Evolutionary conservation across 2,888 invertebrate species (phyloP).

Genomic region (Unio delphinus): DNA sequence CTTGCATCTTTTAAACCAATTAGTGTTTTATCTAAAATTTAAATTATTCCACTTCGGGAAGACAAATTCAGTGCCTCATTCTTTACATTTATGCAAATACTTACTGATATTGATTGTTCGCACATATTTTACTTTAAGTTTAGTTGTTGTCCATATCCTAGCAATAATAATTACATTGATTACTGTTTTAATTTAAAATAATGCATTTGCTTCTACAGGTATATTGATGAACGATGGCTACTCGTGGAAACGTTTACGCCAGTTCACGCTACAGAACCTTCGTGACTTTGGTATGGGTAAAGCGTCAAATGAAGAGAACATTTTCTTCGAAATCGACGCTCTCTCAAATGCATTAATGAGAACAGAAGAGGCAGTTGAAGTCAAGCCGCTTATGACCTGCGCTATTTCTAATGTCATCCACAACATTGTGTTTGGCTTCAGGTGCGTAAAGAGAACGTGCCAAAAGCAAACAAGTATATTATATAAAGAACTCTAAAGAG

Average conservation of each 20-base stretch:
- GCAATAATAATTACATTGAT: too few relatives aligned
- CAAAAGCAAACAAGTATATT: too few relatives aligned
- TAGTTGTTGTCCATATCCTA: too few relatives aligned
- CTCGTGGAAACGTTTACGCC: slow-evolving; percentile 31
- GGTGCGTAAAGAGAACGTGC: slow-evolving; percentile 17
- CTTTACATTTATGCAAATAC: too few relatives aligned
- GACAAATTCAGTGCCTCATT: too few relatives aligned
- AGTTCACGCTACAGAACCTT: slow-evolving; percentile 28
- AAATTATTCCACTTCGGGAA: too few relatives aligned
- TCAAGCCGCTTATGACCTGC: slow-evolving; percentile 5
- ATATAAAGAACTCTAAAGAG: too few relatives aligned
- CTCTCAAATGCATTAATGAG: slow-evolving; percentile 17
- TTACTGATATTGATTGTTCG: too few relatives aligned
- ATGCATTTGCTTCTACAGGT: slow-evolving; percentile 16
- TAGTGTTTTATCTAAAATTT: too few relatives aligned
- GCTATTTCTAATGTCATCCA: slow-evolving; percentile 39
- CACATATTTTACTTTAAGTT: too few relatives aligned
- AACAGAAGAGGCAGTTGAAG: slow-evolving; percentile 10
- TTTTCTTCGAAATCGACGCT: slow-evolving; percentile 28
- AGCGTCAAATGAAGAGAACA: slow-evolving; percentile 35
- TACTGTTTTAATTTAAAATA: neutral
- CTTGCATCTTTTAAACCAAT: too few relatives aligned
- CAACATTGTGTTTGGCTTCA: slow-evolving; percentile 39
- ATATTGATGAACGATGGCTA: slow-evolving; percentile 27
- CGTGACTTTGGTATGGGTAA: slow-evolving; percentile 47